Evolutionary conservation across 1,140 invertebrate genomes (phyloP), one percentile per base, ranked within the genome.

Genomic region (Megalonaias nervosa): DNA sequence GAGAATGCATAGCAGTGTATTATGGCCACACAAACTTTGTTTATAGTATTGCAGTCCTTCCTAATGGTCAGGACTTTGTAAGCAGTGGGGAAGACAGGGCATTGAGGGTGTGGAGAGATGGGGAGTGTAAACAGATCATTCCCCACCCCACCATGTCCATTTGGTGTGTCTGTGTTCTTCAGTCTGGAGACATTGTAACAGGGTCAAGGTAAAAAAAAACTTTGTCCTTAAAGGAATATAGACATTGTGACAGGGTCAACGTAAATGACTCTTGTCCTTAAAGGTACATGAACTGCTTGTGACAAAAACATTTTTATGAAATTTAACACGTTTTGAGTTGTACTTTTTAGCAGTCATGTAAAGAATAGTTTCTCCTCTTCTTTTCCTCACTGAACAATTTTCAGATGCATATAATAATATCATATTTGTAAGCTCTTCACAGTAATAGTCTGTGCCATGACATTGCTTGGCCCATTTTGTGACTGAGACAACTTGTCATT

Each of bases 121-220:
- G 93, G 0, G 91, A 93, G 23, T 93, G 94, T 83, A 87, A 92
- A 48, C 93, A 97, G 84, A 94, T 95, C 0, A 94, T 99, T 48
- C 87, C 92, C 19, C 92, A 98, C 70, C 97, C 98, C 0, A 94
- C 95, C 2, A 94, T 95, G 71, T 97, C 96, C 26, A 94, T 99
- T 13, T 99, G 98, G 98, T 93, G 94, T 67, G 94, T 98, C 0
- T 93, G 94, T 71, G 93, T 94, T 75, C 89, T 99, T 21, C 84
- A 92, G 6, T 98, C 98, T 92, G 95, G 94, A 16, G 97, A 99
- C 91, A 93, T 99, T 86, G 96, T 96, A n/a, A 94, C 95, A 77
- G 98, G 97, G 14, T 91, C 94, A 74, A 94, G 94, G 93, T 94
- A 90, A 85, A 77, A 73, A 16, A 19, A 69, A 19, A 16, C 31